Evolutionary conservation across 2,797 vertebrate species (phyloP).

Genomic region (Hybognathus amarus): DNA sequence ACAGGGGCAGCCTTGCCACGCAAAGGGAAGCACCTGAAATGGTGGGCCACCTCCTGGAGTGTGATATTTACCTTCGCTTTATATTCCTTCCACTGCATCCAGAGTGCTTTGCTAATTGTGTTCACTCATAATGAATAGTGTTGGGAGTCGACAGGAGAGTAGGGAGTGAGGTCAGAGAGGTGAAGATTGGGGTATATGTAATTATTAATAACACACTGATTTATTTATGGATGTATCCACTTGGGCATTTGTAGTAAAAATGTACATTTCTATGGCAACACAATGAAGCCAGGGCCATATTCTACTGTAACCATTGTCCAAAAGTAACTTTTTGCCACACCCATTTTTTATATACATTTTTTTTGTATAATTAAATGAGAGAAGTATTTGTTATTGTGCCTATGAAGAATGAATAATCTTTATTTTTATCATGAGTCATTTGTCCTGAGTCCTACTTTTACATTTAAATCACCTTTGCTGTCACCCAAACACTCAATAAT

Average conservation of each 20-base stretch:
- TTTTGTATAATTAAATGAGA: neutral
- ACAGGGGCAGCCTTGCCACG: constrained; percentile 41
- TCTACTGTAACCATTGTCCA: neutral
- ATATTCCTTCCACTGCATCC: constrained; percentile 44
- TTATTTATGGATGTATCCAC: constrained; percentile 15
- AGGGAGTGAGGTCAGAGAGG: constrained; percentile 24
- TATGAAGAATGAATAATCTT: neutral
- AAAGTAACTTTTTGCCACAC: neutral
- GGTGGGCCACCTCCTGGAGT: constrained; percentile 51
- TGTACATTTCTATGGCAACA: neutral
- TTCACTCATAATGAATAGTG: constrained; percentile 45
- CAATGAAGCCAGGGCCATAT: neutral
- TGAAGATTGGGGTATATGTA: constrained; percentile 10
- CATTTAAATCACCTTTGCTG: neutral
- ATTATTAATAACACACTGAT: constrained; percentile 24
- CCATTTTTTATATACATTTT: neutral
- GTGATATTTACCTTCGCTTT: constrained; percentile 61
- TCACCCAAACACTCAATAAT: neutral
- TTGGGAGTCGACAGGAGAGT: constrained; percentile 46
- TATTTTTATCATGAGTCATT: neutral
- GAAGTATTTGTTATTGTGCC: neutral
- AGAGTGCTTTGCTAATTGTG: constrained; percentile 51
- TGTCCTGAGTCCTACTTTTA: neutral
- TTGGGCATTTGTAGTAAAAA: neutral
- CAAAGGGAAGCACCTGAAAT: constrained; percentile 57